phyloP scores from a whole-genome alignment of 2,888 invertebrate genomes.

The Cremastinae sp. region DNA sequence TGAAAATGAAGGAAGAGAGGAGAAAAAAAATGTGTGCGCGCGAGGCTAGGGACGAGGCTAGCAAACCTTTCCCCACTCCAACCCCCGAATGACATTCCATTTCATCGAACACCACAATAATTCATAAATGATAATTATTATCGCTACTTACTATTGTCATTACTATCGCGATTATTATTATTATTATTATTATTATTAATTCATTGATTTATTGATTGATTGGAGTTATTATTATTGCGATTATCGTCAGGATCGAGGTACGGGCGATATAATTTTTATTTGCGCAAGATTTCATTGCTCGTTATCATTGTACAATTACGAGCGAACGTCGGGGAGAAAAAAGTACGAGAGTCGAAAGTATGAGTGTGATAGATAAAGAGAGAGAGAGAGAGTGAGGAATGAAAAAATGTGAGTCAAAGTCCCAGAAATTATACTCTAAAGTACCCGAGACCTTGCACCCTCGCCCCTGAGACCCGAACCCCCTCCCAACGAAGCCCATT shows the following conservation, averaged over 20 bases:
- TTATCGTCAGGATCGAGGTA: constrained; percentile 4
- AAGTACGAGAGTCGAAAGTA: constrained; percentile 6
- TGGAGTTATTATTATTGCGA: constrained; percentile 28
- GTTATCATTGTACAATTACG: too few relatives aligned
- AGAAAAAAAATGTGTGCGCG: constrained; percentile 66
- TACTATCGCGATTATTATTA: constrained; percentile 3
- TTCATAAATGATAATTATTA: constrained; percentile 34
- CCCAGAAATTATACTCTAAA: constrained; percentile 60
- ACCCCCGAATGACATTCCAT: constrained; percentile 53
- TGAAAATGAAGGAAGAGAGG: constrained; percentile 45
- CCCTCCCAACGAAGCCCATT: constrained; percentile 65
- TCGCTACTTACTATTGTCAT: constrained; percentile 1
- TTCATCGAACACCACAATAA: constrained; percentile 38
- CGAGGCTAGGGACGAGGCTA: constrained; percentile 80
- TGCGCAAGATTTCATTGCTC: too few relatives aligned
- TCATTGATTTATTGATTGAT: constrained; percentile 25
- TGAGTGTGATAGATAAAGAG: constrained; percentile 12
- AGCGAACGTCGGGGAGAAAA: too few relatives aligned
- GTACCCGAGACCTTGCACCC: constrained; percentile 70
- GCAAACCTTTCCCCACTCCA: constrained; percentile 68
- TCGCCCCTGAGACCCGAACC: constrained; percentile 4
- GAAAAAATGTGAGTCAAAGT: constrained; percentile 58
- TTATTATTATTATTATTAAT: constrained; percentile 26
- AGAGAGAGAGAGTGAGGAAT: constrained; percentile 36
- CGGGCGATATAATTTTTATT: too few relatives aligned